Evolutionary conservation across 1,140 invertebrate species (phyloP), one percentile per base, ranked within the genome.

Genomic region (Triops longicaudatus): DNA sequence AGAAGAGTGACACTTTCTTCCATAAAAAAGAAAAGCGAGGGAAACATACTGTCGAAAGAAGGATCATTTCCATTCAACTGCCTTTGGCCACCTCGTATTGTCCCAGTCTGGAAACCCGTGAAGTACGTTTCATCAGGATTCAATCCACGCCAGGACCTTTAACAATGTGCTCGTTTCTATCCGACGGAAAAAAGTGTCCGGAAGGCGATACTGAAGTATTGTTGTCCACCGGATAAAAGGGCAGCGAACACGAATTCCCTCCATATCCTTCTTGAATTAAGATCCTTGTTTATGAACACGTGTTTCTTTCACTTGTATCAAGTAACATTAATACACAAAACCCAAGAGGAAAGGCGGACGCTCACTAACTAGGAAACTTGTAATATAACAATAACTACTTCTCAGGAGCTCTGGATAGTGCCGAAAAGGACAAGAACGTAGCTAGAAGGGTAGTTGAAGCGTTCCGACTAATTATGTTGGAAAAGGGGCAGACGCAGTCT

Each of bases 301-400:
- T 10, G 50, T 63, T n/a, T 22, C 50, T 63, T 63, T 63, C 50
- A 63, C 11, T 4, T 63, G 50, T 9, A 14, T 63, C 50, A 63
- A 63, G 14, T 12, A 63, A 63, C 6, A 14, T 22, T 63, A 63
- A 63, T 63, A 14, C 10, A 63, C 50, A 17, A 22, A 63, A n/a
- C 14, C 50, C n/a, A 17, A 22, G 10, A 12, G 50, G 50, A 17
- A 10, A 1, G 50, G 22, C n/a, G n/a, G 50, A 22, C 5, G 50
- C 50, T 63, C 22, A n/a, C 50, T 63, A 63, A 63, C 50, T 63
- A 63, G 50, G 44, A 22, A 63, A 63, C 50, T 22, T 63, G 50
- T n/a, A n/a, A 6, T 63, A 63, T 14, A 12, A 63, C 10, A 63
- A 63, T 63, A 17, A 63, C 17, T 14, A 63, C 50, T 37, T 4